Evolutionary conservation across 2,888 invertebrate species (phyloP), one percentile per base, ranked within the genome.

Genomic region (Pheosia tremula): DNA sequence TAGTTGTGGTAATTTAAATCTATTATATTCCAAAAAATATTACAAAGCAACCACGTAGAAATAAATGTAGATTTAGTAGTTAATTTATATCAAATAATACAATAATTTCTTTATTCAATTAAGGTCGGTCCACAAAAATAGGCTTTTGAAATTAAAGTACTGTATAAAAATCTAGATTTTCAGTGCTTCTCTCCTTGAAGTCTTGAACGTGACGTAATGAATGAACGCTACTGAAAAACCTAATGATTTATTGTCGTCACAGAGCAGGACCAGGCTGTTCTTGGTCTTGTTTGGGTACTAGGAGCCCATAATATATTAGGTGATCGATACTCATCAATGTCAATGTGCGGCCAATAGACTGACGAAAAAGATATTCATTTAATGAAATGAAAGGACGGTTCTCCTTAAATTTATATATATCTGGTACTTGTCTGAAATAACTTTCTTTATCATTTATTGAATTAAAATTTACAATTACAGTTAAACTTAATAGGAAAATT

Each of bases 171-270:
- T 53, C 37, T 53, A 53, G 53, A 3, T 37, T 53, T 53, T 53
- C 10, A 37, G 10, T 53, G 9, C 37, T 37, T 53, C 8, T 24
- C 4, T 37, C 53, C 37, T 13, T 52, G 24, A 52, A 11, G 11
- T n/a, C 45, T 47, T 47, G 45, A 47, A 47, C 11, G 11, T 47
- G 47, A 4, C 4, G 0, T 8, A 50, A 50, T 63, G 60, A 72
- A 56, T 66, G 63, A 74, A 57, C 57, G 66, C 60, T 64, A 63
- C 66, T 74, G 66, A 62, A 60, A 64, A 11, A 52, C 47, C 39
- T 45, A 47, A 54, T 71, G 72, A 74, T 74, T 74, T 71, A 72
- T 74, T 60, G 68, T 58, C 61, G 68, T 58, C 53, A 39, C 50
- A 43, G 58, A 52, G 58, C 65, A 61, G 61, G 50, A 45, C 58